Percentiles rank a stretch among this genome's conserved stretches.
Conservation (phyloP, 2,797 vertebrate genomes). For the Helarctos malayanus region DNA sequence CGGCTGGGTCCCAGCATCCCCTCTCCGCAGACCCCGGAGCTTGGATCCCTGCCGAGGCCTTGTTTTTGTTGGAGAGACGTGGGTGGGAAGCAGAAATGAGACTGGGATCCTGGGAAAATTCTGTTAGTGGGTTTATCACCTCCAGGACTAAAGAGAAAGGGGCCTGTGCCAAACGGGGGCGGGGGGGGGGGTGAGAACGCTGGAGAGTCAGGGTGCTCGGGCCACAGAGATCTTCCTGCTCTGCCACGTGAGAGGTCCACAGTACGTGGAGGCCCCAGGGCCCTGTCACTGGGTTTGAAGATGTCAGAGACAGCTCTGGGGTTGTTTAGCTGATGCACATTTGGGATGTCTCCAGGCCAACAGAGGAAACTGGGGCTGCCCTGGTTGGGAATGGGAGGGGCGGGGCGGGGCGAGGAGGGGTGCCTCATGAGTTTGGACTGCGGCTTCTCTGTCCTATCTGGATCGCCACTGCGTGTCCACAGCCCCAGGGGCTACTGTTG, state of each 20-base stretch:
- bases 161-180: neutral
- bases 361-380: neutral
- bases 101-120: slow-evolving; percentile 73
- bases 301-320: neutral
- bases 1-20: slow-evolving; percentile 45
- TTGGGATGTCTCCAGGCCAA: neutral
- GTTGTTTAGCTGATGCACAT: neutral
- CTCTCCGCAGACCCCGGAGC: neutral
- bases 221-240: neutral
- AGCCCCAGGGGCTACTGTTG: neutral
- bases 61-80: slow-evolving; percentile 81
- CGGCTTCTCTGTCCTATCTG: neutral
- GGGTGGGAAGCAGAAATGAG: slow-evolving; percentile 64
- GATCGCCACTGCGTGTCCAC: neutral
- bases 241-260: neutral
- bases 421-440: neutral
- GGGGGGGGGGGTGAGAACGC: neutral
- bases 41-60: slow-evolving; percentile 64
- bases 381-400: neutral
- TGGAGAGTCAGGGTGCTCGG: neutral
- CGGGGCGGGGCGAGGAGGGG: neutral
- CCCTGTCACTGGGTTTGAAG: neutral
- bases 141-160: neutral
- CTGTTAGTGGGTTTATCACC: slow-evolving; percentile 49
- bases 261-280: neutral